phyloP scores from a whole-genome alignment of 2,888 invertebrate species.

The Microctonus brassicae region DNA sequence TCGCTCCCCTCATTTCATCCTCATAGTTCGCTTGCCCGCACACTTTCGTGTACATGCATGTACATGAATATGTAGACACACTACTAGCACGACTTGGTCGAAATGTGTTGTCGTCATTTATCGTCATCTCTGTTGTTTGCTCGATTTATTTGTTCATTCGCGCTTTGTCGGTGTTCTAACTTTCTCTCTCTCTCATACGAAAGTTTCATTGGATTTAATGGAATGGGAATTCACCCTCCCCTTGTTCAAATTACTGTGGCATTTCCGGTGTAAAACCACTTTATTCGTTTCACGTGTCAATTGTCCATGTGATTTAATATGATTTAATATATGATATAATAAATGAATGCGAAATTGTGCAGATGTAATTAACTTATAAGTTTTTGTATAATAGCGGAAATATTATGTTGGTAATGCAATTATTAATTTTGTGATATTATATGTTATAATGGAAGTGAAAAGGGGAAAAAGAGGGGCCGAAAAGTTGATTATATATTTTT shows the following conservation, averaged over 20 bases:
- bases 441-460: no score
- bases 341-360: background rate
- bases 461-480: no score
- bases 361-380: background rate
- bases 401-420: background rate
- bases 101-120: conserved; percentile 32
- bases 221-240: conserved; percentile 46
- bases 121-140: conserved; percentile 35
- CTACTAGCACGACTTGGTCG: conserved; percentile 18
- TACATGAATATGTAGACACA: conserved; percentile 38
- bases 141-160: conserved; percentile 26
- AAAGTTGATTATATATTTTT: no score
- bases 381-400: background rate
- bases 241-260: conserved; percentile 41
- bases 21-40: conserved; percentile 34
- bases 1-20: conserved; percentile 25
- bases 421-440: background rate
- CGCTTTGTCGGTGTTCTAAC: conserved; percentile 23
- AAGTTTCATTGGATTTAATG: conserved; percentile 49
- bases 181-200: conserved; percentile 28
- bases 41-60: conserved; percentile 43
- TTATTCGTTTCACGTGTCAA: conserved; percentile 10
- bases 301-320: conserved; percentile 23
- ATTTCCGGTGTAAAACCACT: conserved; percentile 40
- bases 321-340: background rate